Percentiles rank a stretch among this genome's conserved stretches.
Evolutionary conservation across 2,888 invertebrate species (phyloP).

Genomic region (Polylopha cassiicola): DNA sequence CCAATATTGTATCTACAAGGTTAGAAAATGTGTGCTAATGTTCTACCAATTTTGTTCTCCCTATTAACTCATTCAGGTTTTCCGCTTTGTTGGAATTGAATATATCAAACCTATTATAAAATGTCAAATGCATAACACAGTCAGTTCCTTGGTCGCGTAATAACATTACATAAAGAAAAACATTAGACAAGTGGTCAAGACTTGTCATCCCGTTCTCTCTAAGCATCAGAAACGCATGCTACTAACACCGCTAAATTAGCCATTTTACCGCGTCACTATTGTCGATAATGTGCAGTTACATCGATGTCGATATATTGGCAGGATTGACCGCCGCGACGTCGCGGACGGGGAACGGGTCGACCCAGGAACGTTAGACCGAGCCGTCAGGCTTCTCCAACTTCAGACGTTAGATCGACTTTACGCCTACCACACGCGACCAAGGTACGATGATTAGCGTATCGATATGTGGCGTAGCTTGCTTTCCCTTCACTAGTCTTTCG

Average conservation of each 20-base stretch:
- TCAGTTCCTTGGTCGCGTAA: too few species aligned
- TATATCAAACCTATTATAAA: too few species aligned
- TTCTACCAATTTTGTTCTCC: too few species aligned
- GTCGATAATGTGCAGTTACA: slow-evolving; percentile 48
- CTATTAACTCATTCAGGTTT: too few species aligned
- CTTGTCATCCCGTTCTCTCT: too few species aligned
- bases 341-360: slow-evolving; percentile 63
- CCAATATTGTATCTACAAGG: too few species aligned
- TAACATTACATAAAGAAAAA: too few species aligned
- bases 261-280: slow-evolving; percentile 13
- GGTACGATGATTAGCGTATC: slow-evolving; percentile 53
- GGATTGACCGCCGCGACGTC: slow-evolving; percentile 73
- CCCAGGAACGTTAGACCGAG: slow-evolving; percentile 73
- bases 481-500: slow-evolving; percentile 9
- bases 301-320: slow-evolving; percentile 71
- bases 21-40: too few species aligned
- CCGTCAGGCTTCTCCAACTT: slow-evolving; percentile 75
- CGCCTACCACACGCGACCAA: slow-evolving; percentile 78
- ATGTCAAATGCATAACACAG: too few species aligned
- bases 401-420: slow-evolving; percentile 77
- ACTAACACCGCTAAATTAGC: slow-evolving; percentile 1
- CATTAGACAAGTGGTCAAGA: too few species aligned
- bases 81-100: too few species aligned
- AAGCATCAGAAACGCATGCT: too few species aligned
- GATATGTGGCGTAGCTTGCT: slow-evolving; percentile 19